Base-by-base conservation (phyloP, 37 sponge, comb jelly and placozoan species). In the Hormiphora californensis region DNA sequence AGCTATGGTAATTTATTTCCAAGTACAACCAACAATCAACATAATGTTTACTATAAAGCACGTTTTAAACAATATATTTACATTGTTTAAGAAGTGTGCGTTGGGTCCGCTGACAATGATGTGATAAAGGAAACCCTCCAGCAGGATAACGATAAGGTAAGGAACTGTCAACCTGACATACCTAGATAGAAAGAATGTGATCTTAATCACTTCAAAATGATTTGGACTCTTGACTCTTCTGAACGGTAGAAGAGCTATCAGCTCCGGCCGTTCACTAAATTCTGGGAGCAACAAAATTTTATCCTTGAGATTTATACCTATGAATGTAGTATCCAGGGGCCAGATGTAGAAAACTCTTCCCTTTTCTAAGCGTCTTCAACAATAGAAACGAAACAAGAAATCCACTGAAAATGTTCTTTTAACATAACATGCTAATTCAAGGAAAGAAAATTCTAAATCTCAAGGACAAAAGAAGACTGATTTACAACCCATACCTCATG, bases 391-490 rank as follows among this genome's bases (percentile, higher is more conserved):
- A 57, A 5, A 57, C 61, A 57, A 57, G 61, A 57, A 57, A 57
- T 5, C 61, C 61, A 57, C 61, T 57, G 61, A 57, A 49, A 57
- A 57, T 57, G n/a, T n/a, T n/a, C n/a, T n/a, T n/a, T n/a, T n/a
- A n/a, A 57, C 17, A 57, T 28, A 57, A 28, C 27, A 4, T 49
- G 15, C 9, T 9, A 49, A 49, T 49, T 49, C 53, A 15, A 49
- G 9, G 53, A 49, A 49, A 49, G 53, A n/a, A n/a, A n/a, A n/a
- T n/a, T n/a, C n/a, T n/a, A n/a, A n/a, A n/a, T n/a, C n/a, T n/a
- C n/a, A n/a, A n/a, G n/a, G n/a, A n/a, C n/a, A n/a, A n/a, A n/a
- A n/a, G n/a, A n/a, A n/a, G n/a, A n/a, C n/a, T n/a, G n/a, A n/a
- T n/a, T n/a, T n/a, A n/a, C n/a, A n/a, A n/a, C 9, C 9, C 9